Percentiles rank a stretch among this genome's conserved stretches.
phyloP scores from a whole-genome alignment of 1,140 invertebrate species.

The Steinernema feltiae region DNA sequence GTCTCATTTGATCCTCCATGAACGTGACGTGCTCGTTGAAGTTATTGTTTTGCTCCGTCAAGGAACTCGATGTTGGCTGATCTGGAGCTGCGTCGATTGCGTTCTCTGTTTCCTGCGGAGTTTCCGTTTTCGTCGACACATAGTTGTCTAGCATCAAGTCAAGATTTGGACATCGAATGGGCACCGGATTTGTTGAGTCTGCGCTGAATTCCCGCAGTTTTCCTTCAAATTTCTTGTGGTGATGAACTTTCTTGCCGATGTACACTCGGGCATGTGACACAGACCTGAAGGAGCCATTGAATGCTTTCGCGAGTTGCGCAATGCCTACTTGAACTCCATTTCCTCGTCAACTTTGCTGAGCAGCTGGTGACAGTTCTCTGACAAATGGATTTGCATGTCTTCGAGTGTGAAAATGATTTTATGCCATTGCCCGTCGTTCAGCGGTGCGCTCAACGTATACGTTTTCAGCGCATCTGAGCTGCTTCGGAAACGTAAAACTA shows the following conservation, averaged over 20 bases:
- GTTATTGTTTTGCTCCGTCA: background rate
- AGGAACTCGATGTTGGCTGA: background rate
- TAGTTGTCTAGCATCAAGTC: constrained; percentile 1
- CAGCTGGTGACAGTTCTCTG: background rate
- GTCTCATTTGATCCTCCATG: background rate
- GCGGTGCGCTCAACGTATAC: background rate
- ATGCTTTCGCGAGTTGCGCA: background rate
- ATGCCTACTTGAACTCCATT: background rate
- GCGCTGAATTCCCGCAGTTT: background rate
- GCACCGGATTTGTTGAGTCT: background rate
- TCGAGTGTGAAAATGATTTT: background rate
- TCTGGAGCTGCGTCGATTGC: background rate
- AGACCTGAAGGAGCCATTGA: background rate
- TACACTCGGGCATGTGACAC: background rate
- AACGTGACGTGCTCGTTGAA: background rate
- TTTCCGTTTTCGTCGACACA: background rate
- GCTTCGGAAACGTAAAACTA: background rate
- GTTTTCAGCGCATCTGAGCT: background rate
- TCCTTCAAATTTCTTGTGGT: background rate
- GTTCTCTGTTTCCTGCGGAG: background rate
- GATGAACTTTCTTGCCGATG: background rate
- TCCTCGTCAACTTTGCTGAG: background rate
- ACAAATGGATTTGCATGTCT: background rate
- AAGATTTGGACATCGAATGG: background rate
- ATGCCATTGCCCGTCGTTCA: background rate